A percentile compares a stretch with the other conserved stretches of the same genome.
phyloP scores from a whole-genome alignment of 2,797 vertebrate species.

The Tangara arthus region DNA sequence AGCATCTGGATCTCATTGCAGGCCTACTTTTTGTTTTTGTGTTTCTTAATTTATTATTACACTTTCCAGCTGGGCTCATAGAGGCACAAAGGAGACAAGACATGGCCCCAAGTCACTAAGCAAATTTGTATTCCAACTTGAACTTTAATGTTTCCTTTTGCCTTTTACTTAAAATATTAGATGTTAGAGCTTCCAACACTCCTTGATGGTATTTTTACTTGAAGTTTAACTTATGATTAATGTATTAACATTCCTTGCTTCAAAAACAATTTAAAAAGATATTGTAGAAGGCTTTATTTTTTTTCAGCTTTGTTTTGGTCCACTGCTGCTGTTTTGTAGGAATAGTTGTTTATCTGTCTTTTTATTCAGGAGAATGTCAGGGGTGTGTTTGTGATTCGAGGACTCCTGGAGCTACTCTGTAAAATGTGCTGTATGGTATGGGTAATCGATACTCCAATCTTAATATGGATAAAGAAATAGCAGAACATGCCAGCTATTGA shows the following conservation, averaged over 20 bases:
- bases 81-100: not conserved
- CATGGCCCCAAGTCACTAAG: not conserved
- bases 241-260: not conserved
- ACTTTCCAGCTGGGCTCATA: conserved; percentile 3
- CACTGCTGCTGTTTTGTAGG: not conserved
- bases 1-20: conserved; percentile 43
- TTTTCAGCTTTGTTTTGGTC: not conserved
- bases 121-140: not conserved
- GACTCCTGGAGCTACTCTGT: not conserved
- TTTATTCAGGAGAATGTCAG: not conserved
- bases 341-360: not conserved
- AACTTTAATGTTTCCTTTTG: not conserved
- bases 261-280: not conserved
- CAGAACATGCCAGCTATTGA: not conserved
- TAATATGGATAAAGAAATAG: not conserved
- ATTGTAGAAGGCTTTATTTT: not conserved
- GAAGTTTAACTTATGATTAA: not conserved
- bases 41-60: conserved; percentile 4
- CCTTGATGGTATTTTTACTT: not conserved
- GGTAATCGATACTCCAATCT: not conserved
- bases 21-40: not conserved
- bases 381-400: not conserved
- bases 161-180: not conserved
- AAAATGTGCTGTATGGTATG: not conserved
- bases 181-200: not conserved